Evolutionary conservation across 2,888 invertebrate genomes (phyloP), one percentile per base, ranked within the genome.

Genomic region (Quadroppia sp.): DNA sequence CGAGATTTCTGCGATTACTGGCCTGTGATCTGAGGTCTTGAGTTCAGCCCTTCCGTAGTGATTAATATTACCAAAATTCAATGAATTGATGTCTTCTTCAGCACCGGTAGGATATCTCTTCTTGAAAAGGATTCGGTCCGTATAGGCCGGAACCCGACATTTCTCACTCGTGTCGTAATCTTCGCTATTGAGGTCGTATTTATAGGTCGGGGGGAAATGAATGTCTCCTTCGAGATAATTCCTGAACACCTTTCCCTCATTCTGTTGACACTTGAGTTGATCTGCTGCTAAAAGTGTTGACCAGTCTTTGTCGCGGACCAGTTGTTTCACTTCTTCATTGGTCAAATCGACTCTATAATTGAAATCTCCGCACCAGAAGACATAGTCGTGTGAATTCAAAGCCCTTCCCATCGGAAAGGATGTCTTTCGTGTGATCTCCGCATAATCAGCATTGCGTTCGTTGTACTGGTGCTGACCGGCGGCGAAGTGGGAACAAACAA

Each of bases 141-240:
- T 99, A 96, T 96, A 99, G 4, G 99, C 98, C 0, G 99, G 99
- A 0, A 94, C 91, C 75, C 98, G 87, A 81, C 90, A 89, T 83
- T 99, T 99, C 82, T 99, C 99, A 81, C 97, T 97, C 0, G 99
- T 98, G 82, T 99, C 99, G 82, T 97, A 99, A 83, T 98, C 97
- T 82, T 98, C 95, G 80, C 95, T 96, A 82, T 98, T 98, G 74
- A 97, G 85, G 85, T 99, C 99, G 82, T 99, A 99, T 82, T 99
- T 99, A 83, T 99, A 99, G 0, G 99, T 99, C 0, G 99, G 99
- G 17, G 92, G 88, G 82, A 99, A 99, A 61, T 87, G 88, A 42
- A 97, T 89, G 72, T 89, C 89, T 0, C 95, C 98, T 85, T 99
- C 99, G 73, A 88, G 86, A 82, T 94, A 99, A 80, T 93, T 92